Percentiles rank a stretch among this genome's conserved stretches.
Conservation (phyloP, 2,113 vertebrate species). For the Hippoglossus stenolepis region DNA sequence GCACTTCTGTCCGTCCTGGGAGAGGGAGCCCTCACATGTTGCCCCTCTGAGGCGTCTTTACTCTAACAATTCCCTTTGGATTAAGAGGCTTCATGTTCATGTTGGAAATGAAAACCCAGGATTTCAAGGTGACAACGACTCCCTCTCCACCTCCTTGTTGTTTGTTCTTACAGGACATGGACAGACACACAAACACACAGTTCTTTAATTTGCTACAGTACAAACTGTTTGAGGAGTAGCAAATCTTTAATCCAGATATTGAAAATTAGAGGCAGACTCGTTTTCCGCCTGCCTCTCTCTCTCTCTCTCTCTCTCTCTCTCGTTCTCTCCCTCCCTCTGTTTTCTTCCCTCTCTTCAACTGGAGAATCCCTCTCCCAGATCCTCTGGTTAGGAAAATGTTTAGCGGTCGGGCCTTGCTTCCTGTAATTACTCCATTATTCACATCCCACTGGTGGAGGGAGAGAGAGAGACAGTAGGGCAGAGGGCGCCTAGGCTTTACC, state of each 20-base stretch:
- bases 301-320: constrained; percentile 9
- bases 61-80: constrained; percentile 18
- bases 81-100: neutral
- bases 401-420: constrained; percentile 67
- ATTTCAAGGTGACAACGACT: constrained; percentile 30
- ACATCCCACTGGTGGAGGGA: constrained; percentile 59
- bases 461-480: constrained; percentile 47
- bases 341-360: constrained; percentile 34
- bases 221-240: constrained; percentile 22
- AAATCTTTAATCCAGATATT: constrained; percentile 74
- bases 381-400: constrained; percentile 73
- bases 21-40: no score
- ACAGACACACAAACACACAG: constrained; percentile 22
- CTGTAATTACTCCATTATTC: constrained; percentile 79
- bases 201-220: constrained; percentile 33
- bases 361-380: constrained; percentile 63
- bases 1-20: no score
- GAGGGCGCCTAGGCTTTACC: constrained; percentile 41
- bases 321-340: constrained; percentile 1
- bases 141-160: neutral
- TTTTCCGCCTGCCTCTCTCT: constrained; percentile 33
- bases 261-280: constrained; percentile 68
- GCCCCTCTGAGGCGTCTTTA: no score
- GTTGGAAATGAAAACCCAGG: neutral
- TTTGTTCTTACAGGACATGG: constrained; percentile 1